A percentile compares a stretch with the other conserved stretches of the same genome.
Conservation (phyloP, 2,888 invertebrate species). For the Athetis lepigone region DNA sequence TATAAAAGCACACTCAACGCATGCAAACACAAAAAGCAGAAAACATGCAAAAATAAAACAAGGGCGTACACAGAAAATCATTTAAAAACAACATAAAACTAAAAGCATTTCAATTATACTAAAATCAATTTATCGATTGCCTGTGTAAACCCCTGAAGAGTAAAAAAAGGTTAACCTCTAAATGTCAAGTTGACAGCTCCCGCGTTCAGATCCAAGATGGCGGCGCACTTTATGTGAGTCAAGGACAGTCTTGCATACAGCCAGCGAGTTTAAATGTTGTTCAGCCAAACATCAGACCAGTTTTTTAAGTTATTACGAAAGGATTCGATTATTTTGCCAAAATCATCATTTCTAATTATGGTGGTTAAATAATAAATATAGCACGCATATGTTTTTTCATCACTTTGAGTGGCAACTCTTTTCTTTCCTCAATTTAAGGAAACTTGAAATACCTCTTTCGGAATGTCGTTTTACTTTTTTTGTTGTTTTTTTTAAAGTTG, state of each 20-base stretch:
- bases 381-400: slow-evolving; percentile 14
- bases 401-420: neutral
- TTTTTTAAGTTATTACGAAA: slow-evolving; percentile 52
- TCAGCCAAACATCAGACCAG: slow-evolving; percentile 53
- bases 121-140: slow-evolving; percentile 30
- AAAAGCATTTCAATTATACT: slow-evolving; percentile 16
- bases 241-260: slow-evolving; percentile 74
- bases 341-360: slow-evolving; percentile 49
- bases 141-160: slow-evolving; percentile 53
- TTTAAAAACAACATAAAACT: slow-evolving; percentile 16
- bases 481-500: neutral
- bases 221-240: slow-evolving; percentile 78
- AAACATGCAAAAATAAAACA: slow-evolving; percentile 43
- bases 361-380: slow-evolving; percentile 8
- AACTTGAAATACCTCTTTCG: slow-evolving; percentile 11
- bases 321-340: slow-evolving; percentile 50
- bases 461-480: neutral
- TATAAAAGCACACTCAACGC: slow-evolving; percentile 1
- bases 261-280: slow-evolving; percentile 69
- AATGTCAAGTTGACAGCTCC: slow-evolving; percentile 78
- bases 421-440: neutral
- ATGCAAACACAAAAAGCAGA: slow-evolving; percentile 9
- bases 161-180: slow-evolving; percentile 72
- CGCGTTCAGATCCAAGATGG: slow-evolving; percentile 74
- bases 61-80: slow-evolving; percentile 43